Evolutionary conservation across 2,888 invertebrate species (phyloP).

Genomic region (Acronicta aceris): DNA sequence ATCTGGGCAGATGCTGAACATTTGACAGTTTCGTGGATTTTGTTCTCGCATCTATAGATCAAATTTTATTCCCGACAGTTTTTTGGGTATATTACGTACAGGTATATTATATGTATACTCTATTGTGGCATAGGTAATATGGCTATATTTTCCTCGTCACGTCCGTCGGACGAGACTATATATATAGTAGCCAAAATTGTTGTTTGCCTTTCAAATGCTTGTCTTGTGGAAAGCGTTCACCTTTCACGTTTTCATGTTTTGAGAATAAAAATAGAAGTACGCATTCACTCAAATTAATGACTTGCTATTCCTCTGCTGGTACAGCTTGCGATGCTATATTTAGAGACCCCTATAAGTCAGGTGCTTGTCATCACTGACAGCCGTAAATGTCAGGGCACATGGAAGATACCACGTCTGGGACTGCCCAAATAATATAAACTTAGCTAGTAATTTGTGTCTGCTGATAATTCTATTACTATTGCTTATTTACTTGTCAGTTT

Average conservation of each 20-base stretch:
- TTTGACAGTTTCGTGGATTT: neutral
- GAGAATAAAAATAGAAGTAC: constrained; percentile 13
- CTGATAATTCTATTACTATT: neutral
- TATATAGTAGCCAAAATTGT: neutral
- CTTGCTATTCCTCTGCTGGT: constrained; percentile 5
- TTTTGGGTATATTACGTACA: too few species aligned
- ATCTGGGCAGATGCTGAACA: neutral
- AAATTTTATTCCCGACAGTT: too few species aligned
- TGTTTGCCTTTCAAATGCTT: constrained; percentile 8
- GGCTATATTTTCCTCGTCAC: too few species aligned
- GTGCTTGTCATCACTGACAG: constrained; percentile 11
- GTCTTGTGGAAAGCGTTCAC: constrained; percentile 8
- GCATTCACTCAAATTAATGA: constrained; percentile 5
- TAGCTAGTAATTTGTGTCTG: constrained; percentile 18
- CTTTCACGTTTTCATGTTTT: constrained; percentile 19
- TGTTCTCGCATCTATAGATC: too few species aligned
- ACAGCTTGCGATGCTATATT: neutral
- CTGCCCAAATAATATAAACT: constrained; percentile 4
- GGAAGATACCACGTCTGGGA: constrained; percentile 4
- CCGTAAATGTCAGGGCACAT: constrained; percentile 42
- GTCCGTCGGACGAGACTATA: too few species aligned
- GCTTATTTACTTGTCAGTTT: neutral
- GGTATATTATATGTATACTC: too few species aligned
- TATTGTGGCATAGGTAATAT: too few species aligned
- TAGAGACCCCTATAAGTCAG: neutral